phyloP scores from a whole-genome alignment of 2,888 invertebrate species.

The Homarus gammarus region DNA sequence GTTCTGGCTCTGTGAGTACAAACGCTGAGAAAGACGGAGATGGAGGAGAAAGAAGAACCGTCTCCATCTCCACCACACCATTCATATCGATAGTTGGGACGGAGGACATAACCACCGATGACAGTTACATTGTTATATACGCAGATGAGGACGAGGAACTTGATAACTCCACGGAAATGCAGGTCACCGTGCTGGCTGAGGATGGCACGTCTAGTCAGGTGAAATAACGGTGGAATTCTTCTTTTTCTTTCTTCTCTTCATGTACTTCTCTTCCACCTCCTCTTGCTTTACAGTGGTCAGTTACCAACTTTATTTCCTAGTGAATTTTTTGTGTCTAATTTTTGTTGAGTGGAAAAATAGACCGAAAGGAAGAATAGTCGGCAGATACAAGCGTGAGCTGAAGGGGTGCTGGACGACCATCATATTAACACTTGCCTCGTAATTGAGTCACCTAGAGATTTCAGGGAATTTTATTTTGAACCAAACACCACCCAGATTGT shows the following conservation, averaged over 20 bases:
- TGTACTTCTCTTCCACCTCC: not conserved
- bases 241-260: not conserved
- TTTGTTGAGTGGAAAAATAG: no score
- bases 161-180: slow-evolving; percentile 33
- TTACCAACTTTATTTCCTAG: no score
- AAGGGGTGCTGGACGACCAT: no score
- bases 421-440: no score
- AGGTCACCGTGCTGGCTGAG: slow-evolving; percentile 54
- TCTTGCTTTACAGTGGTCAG: not conserved
- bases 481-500: no score
- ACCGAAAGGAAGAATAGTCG: no score
- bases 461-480: no score
- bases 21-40: not conserved
- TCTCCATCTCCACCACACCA: slow-evolving; percentile 22
- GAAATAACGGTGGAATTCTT: not conserved
- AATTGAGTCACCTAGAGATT: no score
- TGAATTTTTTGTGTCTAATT: no score
- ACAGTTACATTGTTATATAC: slow-evolving; percentile 59
- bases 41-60: not conserved
- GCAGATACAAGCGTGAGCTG: no score
- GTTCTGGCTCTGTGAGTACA: not conserved
- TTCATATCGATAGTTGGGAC: slow-evolving; percentile 55
- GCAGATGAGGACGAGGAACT: slow-evolving; percentile 46
- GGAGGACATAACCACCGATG: slow-evolving; percentile 32
- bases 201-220: slow-evolving; percentile 37